A percentile compares a stretch with the other conserved stretches of the same genome.
These are phyloP conservation scores for Balanococcus diminutus DNA, from an alignment of 2,888 invertebrate genomes.

Conservation along the genomic window DNA sequence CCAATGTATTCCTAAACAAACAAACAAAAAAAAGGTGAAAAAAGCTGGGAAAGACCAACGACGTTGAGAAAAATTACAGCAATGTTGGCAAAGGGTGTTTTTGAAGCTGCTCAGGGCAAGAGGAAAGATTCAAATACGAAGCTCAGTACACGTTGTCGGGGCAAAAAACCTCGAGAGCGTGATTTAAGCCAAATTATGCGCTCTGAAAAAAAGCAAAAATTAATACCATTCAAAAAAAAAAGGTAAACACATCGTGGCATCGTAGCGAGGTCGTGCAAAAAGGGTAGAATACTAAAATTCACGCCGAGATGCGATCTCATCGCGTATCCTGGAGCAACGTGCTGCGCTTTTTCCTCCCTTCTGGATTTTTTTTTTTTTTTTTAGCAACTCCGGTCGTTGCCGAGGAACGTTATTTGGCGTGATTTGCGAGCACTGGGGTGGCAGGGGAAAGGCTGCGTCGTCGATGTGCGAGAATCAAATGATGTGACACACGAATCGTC, in stretches of 20 bases:
- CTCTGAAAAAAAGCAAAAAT: neutral
- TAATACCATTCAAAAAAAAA: neutral
- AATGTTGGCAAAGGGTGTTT: neutral
- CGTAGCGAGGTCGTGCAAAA: neutral
- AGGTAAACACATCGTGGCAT: neutral
- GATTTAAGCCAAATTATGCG: neutral
- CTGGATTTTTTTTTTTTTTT: neutral
- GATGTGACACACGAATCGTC: slow-evolving; percentile 17
- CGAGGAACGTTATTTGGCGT: neutral
- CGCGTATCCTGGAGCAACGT: neutral
- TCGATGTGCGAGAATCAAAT: slow-evolving; percentile 24
- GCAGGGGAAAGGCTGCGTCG: neutral
- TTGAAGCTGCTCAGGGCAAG: too few species aligned
- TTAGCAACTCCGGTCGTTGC: neutral
- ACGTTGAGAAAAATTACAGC: neutral
- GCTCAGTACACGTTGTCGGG: neutral
- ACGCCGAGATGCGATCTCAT: neutral
- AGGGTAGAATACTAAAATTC: neutral
- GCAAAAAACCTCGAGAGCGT: neutral
- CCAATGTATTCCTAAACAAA: too few species aligned
- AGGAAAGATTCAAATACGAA: too few species aligned
- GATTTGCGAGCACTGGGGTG: neutral
- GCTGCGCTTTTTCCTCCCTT: neutral
- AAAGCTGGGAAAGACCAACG: neutral
- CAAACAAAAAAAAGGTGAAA: neutral